Conservation (phyloP, 2,888 invertebrate genomes). For the Parthenolecanium corni region DNA sequence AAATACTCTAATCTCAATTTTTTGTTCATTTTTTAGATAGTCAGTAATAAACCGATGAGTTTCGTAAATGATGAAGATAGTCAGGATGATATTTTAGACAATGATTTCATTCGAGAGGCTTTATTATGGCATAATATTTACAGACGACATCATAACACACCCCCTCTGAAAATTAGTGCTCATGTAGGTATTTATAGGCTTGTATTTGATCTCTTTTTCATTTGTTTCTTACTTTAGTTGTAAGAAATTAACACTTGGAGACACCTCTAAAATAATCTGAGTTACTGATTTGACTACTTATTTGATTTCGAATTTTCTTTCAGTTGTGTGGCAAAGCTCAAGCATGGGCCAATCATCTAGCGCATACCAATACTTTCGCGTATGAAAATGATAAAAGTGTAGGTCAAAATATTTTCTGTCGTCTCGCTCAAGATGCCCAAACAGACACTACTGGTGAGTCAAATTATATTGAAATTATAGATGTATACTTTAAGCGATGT, state of each 20-base stretch:
- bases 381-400: constrained; percentile 61
- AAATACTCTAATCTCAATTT: too few species aligned
- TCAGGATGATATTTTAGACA: constrained; percentile 11
- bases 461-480: not conserved
- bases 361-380: constrained; percentile 65
- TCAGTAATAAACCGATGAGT: constrained; percentile 1
- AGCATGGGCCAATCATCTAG: constrained; percentile 77
- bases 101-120: constrained; percentile 65
- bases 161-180: constrained; percentile 60
- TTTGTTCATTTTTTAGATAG: not conserved
- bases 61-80: constrained; percentile 12
- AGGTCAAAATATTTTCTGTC: constrained; percentile 68
- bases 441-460: constrained; percentile 53
- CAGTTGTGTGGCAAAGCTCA: constrained; percentile 70
- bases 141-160: constrained; percentile 60
- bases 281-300: too few species aligned
- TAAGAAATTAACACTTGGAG: not conserved
- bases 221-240: not conserved
- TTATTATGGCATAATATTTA: constrained; percentile 75
- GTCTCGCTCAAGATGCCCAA: constrained; percentile 54
- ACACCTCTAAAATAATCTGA: too few species aligned
- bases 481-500: too few species aligned
- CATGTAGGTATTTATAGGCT: constrained; percentile 45
- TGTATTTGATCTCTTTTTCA: too few species aligned
- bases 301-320: constrained; percentile 32